A percentile compares a stretch with the other conserved stretches of the same genome.
Evolutionary conservation across 2,888 invertebrate species (phyloP).

Genomic region (Yponomeuta plumbellus): DNA sequence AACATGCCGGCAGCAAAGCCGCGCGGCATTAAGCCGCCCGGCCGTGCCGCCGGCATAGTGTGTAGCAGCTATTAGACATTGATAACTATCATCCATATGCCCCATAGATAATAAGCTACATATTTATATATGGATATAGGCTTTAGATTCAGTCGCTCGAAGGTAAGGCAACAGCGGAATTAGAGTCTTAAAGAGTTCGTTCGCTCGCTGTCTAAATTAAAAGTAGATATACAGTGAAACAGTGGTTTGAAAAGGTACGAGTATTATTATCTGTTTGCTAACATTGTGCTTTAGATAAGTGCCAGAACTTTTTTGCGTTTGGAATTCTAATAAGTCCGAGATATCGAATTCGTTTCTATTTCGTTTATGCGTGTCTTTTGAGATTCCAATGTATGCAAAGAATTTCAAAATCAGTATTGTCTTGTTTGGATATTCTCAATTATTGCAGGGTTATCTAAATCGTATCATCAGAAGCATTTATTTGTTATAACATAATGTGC

Average conservation of each 20-base stretch:
- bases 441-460: background rate
- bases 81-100: too few relatives aligned
- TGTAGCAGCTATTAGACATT: too few relatives aligned
- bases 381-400: background rate
- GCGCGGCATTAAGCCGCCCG: too few relatives aligned
- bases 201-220: background rate
- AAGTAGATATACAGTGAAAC: background rate
- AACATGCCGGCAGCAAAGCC: too few relatives aligned
- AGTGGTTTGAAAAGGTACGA: slow-evolving; percentile 21
- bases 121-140: background rate
- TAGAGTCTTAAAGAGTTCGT: background rate
- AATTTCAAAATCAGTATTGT: background rate
- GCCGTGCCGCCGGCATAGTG: too few relatives aligned
- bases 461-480: background rate
- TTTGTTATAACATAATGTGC: background rate
- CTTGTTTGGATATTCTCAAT: background rate
- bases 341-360: background rate
- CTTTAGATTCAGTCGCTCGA: background rate
- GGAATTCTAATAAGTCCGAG: slow-evolving; percentile 4
- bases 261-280: background rate
- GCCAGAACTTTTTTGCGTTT: background rate
- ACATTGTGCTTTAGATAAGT: slow-evolving; percentile 1
- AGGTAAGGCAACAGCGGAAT: background rate
- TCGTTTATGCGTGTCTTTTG: background rate
- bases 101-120: background rate